Evolutionary conservation across 2,888 invertebrate species (phyloP), one percentile per base, ranked within the genome.

Genomic region (Synanthedon andrenaeformis): DNA sequence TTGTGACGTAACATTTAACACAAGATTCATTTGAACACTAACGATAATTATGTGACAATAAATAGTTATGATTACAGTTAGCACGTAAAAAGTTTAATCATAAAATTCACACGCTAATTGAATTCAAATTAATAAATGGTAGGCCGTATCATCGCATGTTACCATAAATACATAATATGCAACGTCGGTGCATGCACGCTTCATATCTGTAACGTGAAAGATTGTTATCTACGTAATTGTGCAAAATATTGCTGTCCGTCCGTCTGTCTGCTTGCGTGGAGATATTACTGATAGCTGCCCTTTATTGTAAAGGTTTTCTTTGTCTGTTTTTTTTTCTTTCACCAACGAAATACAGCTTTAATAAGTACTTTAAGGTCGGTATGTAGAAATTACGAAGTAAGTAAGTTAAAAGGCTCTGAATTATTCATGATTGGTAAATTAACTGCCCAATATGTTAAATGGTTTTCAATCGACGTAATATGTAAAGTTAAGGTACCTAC

Each of bases 191-290:
- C 69, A 64, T 67, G 71, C 72, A 70, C 70, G 70, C 66, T 68
- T 70, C 69, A 69, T 78, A 74, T 76, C 72, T 70, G 72, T 70
- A 65, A 59, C 66, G 60, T 58, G 57, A 49, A 55, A 65, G 82
- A 82, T 84, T 64, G 55, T 58, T 71, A 84, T 82, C 82, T 67
- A 59, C 65, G 70, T 82, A 82, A 82, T 83, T 84, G 78, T 77
- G 71, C 72, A 78, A 82, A 81, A 79, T 79, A 77, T 76, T 69
- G 72, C 71, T 72, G 59, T 70, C 53, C 54, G 56, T 77, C 69
- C 69, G 73, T 73, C 67, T 67, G 74, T 78, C 70, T 74, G 74
- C 74, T 63, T 58, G 60, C 60, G 56, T 62, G 62, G 65, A 67
- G 69, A 70, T 71, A 56, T 55, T 49, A 56, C 58, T 62, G 67